Evolutionary conservation across 2,797 vertebrate species (phyloP).

Genomic region (Chloroceryle amazona): DNA sequence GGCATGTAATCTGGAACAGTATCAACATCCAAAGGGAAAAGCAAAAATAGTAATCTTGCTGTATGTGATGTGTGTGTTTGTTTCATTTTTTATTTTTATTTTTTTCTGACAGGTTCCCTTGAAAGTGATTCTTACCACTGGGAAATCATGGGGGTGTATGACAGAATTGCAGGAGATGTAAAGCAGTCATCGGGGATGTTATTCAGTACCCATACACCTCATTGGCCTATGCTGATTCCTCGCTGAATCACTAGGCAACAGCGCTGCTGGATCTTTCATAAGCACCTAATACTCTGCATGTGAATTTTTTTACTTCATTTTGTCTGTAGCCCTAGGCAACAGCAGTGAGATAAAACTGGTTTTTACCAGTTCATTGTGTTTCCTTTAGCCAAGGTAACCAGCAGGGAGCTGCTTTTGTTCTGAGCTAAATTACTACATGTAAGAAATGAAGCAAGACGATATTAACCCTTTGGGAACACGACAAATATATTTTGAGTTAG

Average conservation of each 20-base stretch:
- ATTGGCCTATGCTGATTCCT: conserved; percentile 56
- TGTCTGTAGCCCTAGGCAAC: conserved; percentile 90
- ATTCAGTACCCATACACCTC: conserved; percentile 56
- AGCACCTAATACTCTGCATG: conserved; percentile 77
- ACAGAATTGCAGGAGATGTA: conserved; percentile 80
- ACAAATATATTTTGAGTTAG: not conserved
- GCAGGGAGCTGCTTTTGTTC: conserved; percentile 68
- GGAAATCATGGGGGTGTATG: conserved; percentile 93
- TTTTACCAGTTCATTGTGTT: conserved; percentile 79
- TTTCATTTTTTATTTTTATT: not conserved
- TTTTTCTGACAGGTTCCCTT: conserved; percentile 88
- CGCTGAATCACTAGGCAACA: conserved; percentile 83
- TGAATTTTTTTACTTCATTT: conserved; percentile 82
- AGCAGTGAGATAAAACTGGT: conserved; percentile 82
- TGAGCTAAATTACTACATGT: conserved; percentile 59
- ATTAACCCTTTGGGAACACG: conserved; percentile 34
- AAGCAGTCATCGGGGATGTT: conserved; percentile 31
- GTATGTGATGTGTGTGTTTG: not conserved
- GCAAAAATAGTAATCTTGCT: conserved; percentile 24
- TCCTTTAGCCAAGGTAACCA: conserved; percentile 73
- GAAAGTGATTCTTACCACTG: conserved; percentile 89
- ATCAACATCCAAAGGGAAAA: not conserved
- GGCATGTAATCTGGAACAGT: not conserved
- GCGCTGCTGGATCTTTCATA: conserved; percentile 85
- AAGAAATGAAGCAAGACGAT: conserved; percentile 48